Percentiles rank a stretch among this genome's conserved stretches.
Evolutionary conservation across 2,113 vertebrate genomes (phyloP).

Genomic region (Tragelaphus scriptus): DNA sequence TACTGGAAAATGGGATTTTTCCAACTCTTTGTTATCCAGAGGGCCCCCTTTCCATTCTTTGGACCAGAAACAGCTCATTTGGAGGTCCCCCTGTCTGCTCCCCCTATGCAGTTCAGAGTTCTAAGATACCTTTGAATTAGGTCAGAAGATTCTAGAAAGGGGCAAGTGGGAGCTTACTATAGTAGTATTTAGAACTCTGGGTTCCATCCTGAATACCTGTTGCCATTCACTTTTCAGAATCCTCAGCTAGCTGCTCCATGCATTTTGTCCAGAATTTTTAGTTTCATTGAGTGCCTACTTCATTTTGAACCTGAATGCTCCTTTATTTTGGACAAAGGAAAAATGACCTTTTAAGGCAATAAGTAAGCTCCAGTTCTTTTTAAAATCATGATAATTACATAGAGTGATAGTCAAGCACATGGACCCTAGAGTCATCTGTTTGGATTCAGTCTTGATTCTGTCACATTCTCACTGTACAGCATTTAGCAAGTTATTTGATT

Average conservation of each 20-base stretch:
- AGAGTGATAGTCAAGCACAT: not conserved
- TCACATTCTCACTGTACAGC: not conserved
- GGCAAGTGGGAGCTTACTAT: too few species aligned
- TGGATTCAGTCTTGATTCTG: not conserved
- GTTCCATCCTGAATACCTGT: not conserved
- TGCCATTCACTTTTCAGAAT: not conserved
- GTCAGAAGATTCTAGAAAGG: not conserved
- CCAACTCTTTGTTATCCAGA: not conserved
- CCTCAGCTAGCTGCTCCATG: not conserved
- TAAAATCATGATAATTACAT: not conserved
- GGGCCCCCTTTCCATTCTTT: not conserved
- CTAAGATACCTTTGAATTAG: not conserved
- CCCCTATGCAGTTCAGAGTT: not conserved
- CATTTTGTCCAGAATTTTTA: not conserved
- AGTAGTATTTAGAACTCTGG: not conserved
- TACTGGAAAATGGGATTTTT: not conserved
- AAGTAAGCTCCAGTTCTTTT: not conserved
- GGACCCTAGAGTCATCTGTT: not conserved
- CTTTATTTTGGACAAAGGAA: not conserved
- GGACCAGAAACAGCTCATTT: not conserved
- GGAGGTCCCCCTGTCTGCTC: not conserved
- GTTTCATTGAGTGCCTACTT: not conserved
- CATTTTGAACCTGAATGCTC: not conserved
- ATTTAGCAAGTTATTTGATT: not conserved
- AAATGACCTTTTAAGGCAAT: not conserved